Conservation (phyloP, 2,113 vertebrate genomes). For the Rissa tridactyla region DNA sequence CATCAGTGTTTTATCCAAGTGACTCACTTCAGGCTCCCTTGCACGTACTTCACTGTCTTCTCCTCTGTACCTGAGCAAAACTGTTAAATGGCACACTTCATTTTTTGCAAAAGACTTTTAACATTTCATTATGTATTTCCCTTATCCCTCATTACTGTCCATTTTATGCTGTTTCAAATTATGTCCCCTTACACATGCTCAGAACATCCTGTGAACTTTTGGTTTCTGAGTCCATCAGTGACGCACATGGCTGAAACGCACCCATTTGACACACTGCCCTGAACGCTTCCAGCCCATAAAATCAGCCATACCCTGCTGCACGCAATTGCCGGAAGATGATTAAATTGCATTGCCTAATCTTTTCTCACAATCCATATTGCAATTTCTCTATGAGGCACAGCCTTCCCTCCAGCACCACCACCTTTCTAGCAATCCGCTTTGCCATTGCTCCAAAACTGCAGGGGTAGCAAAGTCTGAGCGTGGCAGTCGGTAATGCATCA, state of each 20-base stretch:
- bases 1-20: neutral
- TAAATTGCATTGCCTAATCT: constrained; percentile 50
- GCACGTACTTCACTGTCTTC: neutral
- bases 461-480: neutral
- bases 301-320: constrained; percentile 46
- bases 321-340: constrained; percentile 40
- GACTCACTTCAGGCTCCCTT: neutral
- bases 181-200: neutral
- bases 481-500: neutral
- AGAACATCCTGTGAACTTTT: neutral
- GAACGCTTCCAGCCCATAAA: neutral
- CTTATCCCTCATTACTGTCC: neutral
- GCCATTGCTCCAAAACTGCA: neutral
- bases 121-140: neutral
- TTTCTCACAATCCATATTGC: constrained; percentile 24
- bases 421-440: neutral
- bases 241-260: neutral
- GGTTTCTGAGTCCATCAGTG: neutral
- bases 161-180: neutral
- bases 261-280: neutral
- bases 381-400: neutral
- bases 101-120: neutral
- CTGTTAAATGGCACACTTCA: neutral
- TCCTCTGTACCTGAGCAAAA: neutral
- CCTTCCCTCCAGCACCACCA: neutral